A percentile compares a stretch with the other conserved stretches of the same genome.
These are phyloP conservation scores for Mesaphorura yosii DNA, from an alignment of 1,140 invertebrate species.

Conservation along the genomic window DNA sequence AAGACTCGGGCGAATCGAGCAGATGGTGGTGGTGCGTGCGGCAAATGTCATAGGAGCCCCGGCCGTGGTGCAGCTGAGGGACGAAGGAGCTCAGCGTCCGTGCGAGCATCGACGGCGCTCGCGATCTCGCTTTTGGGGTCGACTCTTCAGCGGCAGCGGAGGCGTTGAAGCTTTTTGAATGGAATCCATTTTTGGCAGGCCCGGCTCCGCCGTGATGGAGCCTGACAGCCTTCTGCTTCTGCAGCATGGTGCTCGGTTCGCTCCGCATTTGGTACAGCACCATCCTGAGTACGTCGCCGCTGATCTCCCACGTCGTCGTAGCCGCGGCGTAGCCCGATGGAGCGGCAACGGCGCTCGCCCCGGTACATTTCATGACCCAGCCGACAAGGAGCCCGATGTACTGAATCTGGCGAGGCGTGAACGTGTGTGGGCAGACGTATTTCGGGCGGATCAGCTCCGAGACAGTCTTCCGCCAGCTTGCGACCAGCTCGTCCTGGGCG, in stretches of 20 bases:
- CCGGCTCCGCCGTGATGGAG: neutral
- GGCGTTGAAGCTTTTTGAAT: slow-evolving; percentile 5
- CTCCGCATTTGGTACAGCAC: slow-evolving; percentile 29
- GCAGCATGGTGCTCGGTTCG: slow-evolving; percentile 6
- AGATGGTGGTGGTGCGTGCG: slow-evolving; percentile 9
- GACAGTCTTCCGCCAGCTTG: slow-evolving; percentile 13
- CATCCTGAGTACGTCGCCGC: slow-evolving; percentile 27
- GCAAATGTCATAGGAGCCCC: slow-evolving; percentile 15
- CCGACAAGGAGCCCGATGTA: slow-evolving; percentile 22
- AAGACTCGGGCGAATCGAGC: neutral
- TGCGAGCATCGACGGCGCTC: too few species aligned
- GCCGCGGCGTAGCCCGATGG: too few species aligned
- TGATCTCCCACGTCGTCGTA: slow-evolving; percentile 25
- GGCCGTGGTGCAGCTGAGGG: slow-evolving; percentile 18
- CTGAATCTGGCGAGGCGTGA: slow-evolving; percentile 26
- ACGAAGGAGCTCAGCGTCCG: too few species aligned
- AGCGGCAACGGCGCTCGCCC: slow-evolving; percentile 6
- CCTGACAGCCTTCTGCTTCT: slow-evolving; percentile 26
- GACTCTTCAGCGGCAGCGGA: neutral
- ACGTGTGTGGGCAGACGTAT: slow-evolving; percentile 27
- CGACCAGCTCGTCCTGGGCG: slow-evolving; percentile 26
- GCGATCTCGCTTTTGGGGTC: neutral
- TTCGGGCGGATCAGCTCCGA: slow-evolving; percentile 17
- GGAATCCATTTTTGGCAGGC: slow-evolving; percentile 8
- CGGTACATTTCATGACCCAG: slow-evolving; percentile 6